Base-by-base conservation (phyloP, 1,140 invertebrate genomes). In the Brachionus koreanus region DNA sequence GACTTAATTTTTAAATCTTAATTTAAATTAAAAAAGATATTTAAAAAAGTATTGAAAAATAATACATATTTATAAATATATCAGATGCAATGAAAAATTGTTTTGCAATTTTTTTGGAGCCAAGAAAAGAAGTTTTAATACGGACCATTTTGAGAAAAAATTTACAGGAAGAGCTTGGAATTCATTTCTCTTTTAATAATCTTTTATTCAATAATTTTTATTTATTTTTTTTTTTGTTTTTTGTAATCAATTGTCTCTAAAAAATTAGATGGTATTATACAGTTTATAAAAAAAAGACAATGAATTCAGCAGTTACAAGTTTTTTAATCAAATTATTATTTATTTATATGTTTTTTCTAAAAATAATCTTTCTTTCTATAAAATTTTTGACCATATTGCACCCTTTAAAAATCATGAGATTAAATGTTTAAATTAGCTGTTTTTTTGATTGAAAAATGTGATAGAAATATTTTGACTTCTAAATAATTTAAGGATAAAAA, bases 381-480 rank as follows among this genome's bases (percentile, higher is more conserved):
- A 46, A 46, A 74, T 25, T 49, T 74, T 74, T 74, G 69, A 46
- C 69, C 69, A 74, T 12, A 74, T 9, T 12, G 69, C 69, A 35
- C 69, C 69, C 67, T 72, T 23, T 33, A 33, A 13, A 35, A n/a
- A 65, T 9, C 33, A 57, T 7, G 1, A 19, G 7, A n/a, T 57
- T 57, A 57, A 57, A 1, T 57, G 6, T 65, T 16, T 65, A 65
- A 7, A 19, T 57, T 3, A 25, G 19, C 49, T 57, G 49, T 57
- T 57, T 23, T 52, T 57, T 57, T 25, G 19, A 57, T 6, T 42
- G 29, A 29, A 29, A 29, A 29, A 29, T 29, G 3, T 29, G 29
- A 29, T n/a, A 29, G 3, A 29, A 29, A 29, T 29, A 2, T 29
- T 3, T 29, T 3, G 29, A 29, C 1, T 3, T 29, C 29, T 42